Percentiles rank a stretch among this genome's conserved stretches.
These are phyloP conservation scores for Phodopus roborovskii DNA, from an alignment of 2,113 vertebrate genomes.

Conservation along the genomic window DNA sequence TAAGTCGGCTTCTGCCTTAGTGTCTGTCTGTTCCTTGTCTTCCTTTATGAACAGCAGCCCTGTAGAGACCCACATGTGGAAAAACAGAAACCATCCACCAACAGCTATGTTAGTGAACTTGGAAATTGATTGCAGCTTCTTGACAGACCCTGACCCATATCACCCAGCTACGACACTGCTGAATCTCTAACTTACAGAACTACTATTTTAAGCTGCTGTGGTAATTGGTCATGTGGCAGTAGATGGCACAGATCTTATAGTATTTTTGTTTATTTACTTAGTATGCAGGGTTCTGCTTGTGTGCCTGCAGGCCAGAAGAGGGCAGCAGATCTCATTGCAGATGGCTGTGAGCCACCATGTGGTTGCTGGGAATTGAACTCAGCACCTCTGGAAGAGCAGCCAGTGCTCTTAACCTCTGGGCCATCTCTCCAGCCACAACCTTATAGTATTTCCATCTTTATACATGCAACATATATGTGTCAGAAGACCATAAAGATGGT, in stretches of 20 bases:
- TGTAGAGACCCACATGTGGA: background rate
- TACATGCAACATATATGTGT: background rate
- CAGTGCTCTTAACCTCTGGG: too few species aligned
- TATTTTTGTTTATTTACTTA: background rate
- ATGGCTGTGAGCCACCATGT: too few species aligned
- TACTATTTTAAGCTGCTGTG: constrained; percentile 10
- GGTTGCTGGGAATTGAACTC: too few species aligned
- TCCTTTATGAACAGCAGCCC: background rate
- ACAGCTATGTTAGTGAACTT: background rate
- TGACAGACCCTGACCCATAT: background rate
- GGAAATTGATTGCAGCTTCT: background rate
- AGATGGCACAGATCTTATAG: background rate
- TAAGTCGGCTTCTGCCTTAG: background rate
- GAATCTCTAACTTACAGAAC: background rate
- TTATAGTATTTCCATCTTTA: background rate
- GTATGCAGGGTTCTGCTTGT: too few species aligned
- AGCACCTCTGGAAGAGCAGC: too few species aligned
- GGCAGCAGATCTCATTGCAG: too few species aligned
- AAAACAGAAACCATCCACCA: background rate
- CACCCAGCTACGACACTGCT: background rate
- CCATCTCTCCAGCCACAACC: background rate
- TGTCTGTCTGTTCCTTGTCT: background rate
- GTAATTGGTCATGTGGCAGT: background rate
- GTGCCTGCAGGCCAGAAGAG: too few species aligned
- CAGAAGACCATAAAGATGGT: background rate